Base-by-base conservation (phyloP, 2,888 invertebrate genomes). In the Boloria selene region DNA sequence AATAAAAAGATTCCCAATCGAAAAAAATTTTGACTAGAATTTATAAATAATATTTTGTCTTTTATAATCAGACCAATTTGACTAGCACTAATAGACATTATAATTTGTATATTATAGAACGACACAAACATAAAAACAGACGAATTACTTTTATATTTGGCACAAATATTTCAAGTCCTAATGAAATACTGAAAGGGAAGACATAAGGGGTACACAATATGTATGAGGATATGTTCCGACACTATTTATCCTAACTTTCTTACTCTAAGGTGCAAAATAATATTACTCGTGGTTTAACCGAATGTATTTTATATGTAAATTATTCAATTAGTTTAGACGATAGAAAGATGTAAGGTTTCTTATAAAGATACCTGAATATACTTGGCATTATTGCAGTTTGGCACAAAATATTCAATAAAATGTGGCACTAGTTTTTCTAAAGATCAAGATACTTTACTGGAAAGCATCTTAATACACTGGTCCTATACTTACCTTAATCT, bases 131-230 rank as follows among this genome's bases (percentile, higher is more conserved):
- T 70, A 80, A 77, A 76, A 76, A 76, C 76, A 74, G 77, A 77
- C 79, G 78, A 82, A 80, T 81, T 77, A 75, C 75, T 77, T 74
- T 78, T 73, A 77, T 77, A 86, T 90, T 92, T 91, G 92, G 92
- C 92, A 91, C 90, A 87, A 81, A 83, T 81, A 82, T 85, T 79
- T 77, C 80, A 75, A 78, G 78, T 77, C 79, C 83, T 83, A 83
- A 73, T 78, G 83, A 88, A 86, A 92, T 88, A 89, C 84, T 85
- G 87, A 88, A 83, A 86, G 91, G 93, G 91, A 91, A 91, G 90
- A 90, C 90, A 64, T 80, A 76, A 78, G 84, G 87, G 82, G 76
- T 74, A 83, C 13, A 59, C 13, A 59, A 83, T 83, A 84, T 85
- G 81, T 85, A 76, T 70, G 71, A 83, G 90, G 90, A 92, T 91